These are phyloP conservation scores for Thaumatotibia leucotreta DNA, from an alignment of 1,140 invertebrate species.

Conservation along the genomic window DNA sequence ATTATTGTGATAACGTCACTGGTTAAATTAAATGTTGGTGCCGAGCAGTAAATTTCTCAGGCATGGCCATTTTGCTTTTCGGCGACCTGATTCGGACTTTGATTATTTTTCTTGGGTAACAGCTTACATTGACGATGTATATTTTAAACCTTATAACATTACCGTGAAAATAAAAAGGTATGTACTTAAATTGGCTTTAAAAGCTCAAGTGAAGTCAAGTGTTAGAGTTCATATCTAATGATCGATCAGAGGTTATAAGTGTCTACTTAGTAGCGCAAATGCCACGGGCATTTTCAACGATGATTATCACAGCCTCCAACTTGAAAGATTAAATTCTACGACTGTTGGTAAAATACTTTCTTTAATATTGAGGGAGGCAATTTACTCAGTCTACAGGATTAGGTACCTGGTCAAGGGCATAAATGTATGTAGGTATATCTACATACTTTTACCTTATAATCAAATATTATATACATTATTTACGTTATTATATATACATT, in stretches of 20 bases:
- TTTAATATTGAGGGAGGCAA: background rate
- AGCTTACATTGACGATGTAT: background rate
- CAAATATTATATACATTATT: no score
- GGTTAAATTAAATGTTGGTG: conserved; percentile 13
- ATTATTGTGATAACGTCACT: conserved; percentile 24
- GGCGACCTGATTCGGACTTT: background rate
- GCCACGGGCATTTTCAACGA: background rate
- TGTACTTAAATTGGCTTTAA: background rate
- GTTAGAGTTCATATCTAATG: background rate
- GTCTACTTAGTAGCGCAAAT: background rate
- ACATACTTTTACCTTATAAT: no score
- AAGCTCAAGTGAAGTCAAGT: background rate
- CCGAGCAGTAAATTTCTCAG: background rate
- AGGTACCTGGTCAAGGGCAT: no score
- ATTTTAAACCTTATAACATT: background rate
- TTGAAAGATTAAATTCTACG: background rate
- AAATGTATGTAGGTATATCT: no score
- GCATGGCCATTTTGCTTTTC: background rate
- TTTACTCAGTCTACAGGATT: background rate
- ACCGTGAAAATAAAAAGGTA: background rate
- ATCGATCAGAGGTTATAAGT: background rate
- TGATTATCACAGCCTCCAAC: background rate
- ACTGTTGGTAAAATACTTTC: background rate
- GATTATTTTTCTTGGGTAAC: background rate
- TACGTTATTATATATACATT: no score